Base-by-base conservation (phyloP, 2,888 invertebrate species). In the Pyrrhia umbra region DNA sequence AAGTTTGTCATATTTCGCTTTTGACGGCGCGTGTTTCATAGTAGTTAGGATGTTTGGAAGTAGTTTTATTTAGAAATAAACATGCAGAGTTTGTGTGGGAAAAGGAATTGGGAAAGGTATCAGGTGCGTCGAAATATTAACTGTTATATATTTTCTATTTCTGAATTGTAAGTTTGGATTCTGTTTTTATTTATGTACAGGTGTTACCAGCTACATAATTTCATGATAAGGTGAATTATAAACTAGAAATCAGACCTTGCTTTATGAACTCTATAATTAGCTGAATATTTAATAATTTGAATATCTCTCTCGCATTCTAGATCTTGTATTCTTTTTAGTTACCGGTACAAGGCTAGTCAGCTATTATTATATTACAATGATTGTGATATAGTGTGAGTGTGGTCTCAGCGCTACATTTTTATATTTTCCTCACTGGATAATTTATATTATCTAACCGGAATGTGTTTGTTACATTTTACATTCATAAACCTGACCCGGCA, bases 1-100 rank as follows among this genome's bases (percentile, higher is more conserved):
- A 67, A 68, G 37, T 78, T 75, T 72, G 52, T 67, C 56, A 67
- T 72, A 77, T 66, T 79, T 62, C 23, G 40, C 15, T 45, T 16
- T 23, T 49, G 52, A 40, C 10, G 49, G 46, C 20, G 16, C 20
- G 40, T 54, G 27, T 55, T 15, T 46, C 15, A 30, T 40, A 23
- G 20, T 51, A 9, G 40, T 69, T 58, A 43, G 63, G 20, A 43
- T 58, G 21, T 63, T 56, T 8, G 20, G n/a, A 58, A 69, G 8
- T 65, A 20, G 42, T 34, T 57, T 52, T 50, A 50, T 50, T 39
- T 39, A 70, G 15, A n/a, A 43, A 45, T 20, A 23, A 5, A 9
- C 10, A 6, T 27, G 6, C n/a, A 25, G 1, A 25, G n/a, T n/a
- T 1, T n/a, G n/a, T 37, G 0, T 37, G 37, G n/a, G 18, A 13